Conservation (phyloP, 2,113 vertebrate genomes). For the Egretta garzetta region DNA sequence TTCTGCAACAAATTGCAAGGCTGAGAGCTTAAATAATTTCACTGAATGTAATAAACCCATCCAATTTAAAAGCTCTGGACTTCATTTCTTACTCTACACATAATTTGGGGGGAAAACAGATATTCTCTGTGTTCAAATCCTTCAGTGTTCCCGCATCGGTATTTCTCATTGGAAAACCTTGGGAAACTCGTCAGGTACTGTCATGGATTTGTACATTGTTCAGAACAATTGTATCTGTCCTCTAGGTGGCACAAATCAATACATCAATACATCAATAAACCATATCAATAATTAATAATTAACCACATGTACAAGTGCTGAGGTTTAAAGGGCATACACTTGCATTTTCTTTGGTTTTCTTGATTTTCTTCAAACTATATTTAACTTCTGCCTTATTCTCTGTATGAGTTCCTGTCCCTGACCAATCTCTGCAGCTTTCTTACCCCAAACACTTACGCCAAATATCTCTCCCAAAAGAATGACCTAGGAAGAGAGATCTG, state of each 20-base stretch:
- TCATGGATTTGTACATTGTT: neutral
- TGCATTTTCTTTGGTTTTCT: neutral
- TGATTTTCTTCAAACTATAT: neutral
- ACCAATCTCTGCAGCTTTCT: neutral
- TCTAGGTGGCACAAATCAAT: slow-evolving; percentile 29
- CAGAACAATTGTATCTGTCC: slow-evolving; percentile 15
- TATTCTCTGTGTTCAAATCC: neutral
- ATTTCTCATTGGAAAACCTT: neutral
- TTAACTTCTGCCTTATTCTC: neutral
- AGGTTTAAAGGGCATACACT: slow-evolving; percentile 55
- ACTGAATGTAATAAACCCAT: neutral
- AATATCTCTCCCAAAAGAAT: neutral
- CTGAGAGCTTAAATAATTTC: neutral
- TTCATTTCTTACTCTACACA: neutral
- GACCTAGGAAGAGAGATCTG: neutral
- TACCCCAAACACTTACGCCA: neutral
- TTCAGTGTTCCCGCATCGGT: neutral
- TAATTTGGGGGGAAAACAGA: neutral
- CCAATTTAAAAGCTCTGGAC: neutral
- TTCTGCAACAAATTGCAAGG: neutral
- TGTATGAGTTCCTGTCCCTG: neutral
- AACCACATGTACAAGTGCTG: neutral
- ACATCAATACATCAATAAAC: slow-evolving; percentile 29
- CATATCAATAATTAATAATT: slow-evolving; percentile 49
- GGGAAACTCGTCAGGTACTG: neutral